Evolutionary conservation across 2,797 vertebrate species (phyloP).

Genomic region (Leuciscus waleckii): DNA sequence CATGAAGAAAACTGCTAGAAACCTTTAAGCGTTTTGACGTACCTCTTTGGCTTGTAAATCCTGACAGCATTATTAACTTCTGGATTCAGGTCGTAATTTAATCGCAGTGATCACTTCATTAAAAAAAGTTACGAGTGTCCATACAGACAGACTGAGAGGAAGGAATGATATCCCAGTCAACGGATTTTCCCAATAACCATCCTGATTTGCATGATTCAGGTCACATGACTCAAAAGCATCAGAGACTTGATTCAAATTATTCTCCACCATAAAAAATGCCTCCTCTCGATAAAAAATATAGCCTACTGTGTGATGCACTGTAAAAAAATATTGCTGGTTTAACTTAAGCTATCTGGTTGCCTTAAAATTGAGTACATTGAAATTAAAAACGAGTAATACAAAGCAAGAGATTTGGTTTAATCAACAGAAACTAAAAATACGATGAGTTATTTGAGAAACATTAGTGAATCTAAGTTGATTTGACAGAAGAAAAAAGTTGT

Average conservation of each 20-base stretch:
- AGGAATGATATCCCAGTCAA: neutral
- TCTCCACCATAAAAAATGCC: neutral
- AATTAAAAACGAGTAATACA: neutral
- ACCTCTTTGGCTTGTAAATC: neutral
- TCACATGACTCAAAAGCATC: constrained; percentile 2
- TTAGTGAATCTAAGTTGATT: too few species aligned
- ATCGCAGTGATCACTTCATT: neutral
- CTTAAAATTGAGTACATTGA: neutral
- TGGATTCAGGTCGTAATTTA: neutral
- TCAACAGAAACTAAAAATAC: too few species aligned
- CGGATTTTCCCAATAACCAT: neutral
- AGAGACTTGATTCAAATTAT: neutral
- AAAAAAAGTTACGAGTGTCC: neutral
- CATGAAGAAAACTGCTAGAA: neutral
- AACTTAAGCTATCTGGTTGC: neutral
- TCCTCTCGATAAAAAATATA: neutral
- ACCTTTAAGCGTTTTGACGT: neutral
- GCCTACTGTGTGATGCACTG: neutral
- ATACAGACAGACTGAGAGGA: neutral
- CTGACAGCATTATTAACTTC: neutral
- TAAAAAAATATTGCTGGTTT: neutral
- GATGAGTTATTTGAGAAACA: too few species aligned
- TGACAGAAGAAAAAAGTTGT: too few species aligned
- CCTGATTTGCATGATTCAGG: constrained; percentile 16
- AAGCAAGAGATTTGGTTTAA: neutral